Percentiles rank a stretch among this genome's conserved stretches.
These are phyloP conservation scores for Spisula solida DNA, from an alignment of 2,888 invertebrate species.

Conservation along the genomic window DNA sequence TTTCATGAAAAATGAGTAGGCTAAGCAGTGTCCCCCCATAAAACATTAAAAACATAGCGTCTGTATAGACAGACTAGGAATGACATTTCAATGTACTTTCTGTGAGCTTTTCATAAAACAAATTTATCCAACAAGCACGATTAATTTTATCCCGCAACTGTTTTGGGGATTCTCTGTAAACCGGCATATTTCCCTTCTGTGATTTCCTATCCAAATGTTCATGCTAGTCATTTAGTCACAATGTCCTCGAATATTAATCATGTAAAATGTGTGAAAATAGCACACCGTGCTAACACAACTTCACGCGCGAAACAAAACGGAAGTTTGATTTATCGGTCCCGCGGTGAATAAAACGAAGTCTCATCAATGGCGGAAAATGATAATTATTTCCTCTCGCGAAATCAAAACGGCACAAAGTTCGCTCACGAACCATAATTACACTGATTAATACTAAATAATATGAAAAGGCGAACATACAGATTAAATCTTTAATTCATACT, in stretches of 20 bases:
- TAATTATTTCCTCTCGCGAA: slow-evolving; percentile 56
- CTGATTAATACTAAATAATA: slow-evolving; percentile 61
- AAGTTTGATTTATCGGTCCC: slow-evolving; percentile 65
- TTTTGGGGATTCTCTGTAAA: slow-evolving; percentile 1
- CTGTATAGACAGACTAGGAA: too few relatives aligned
- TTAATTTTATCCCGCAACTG: neutral
- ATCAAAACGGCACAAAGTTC: slow-evolving; percentile 36
- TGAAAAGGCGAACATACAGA: slow-evolving; percentile 66
- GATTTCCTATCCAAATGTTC: slow-evolving; percentile 10
- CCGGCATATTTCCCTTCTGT: slow-evolving; percentile 26
- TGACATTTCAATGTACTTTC: neutral
- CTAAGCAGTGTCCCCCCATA: too few relatives aligned
- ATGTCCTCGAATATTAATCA: slow-evolving; percentile 36
- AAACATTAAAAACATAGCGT: too few relatives aligned
- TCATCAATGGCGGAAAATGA: slow-evolving; percentile 44
- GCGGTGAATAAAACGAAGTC: slow-evolving; percentile 45
- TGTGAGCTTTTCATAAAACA: slow-evolving; percentile 4
- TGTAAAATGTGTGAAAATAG: slow-evolving; percentile 56
- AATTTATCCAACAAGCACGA: neutral
- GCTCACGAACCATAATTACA: slow-evolving; percentile 56
- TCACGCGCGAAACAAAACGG: slow-evolving; percentile 54
- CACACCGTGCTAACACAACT: slow-evolving; percentile 37
- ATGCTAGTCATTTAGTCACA: slow-evolving; percentile 21
- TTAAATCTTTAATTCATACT: slow-evolving; percentile 64
- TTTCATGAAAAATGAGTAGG: too few relatives aligned